These are phyloP conservation scores for Antheraea assamensis DNA, from an alignment of 2,888 invertebrate species.

Conservation along the genomic window DNA sequence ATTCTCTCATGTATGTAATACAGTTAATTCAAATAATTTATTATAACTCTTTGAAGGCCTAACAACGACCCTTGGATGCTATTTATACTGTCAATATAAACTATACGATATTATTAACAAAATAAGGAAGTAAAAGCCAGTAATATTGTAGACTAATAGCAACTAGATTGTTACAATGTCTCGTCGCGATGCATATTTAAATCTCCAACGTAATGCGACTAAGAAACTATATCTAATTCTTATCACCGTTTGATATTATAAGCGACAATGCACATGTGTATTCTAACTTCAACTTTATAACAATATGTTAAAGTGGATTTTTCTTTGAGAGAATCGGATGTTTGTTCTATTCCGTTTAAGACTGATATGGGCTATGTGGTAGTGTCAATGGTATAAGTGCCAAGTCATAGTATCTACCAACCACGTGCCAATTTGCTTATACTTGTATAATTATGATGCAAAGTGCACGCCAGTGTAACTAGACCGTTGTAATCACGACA, in stretches of 20 bases:
- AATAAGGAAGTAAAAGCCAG: constrained; percentile 58
- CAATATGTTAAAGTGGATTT: constrained; percentile 12
- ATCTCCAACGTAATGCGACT: constrained; percentile 50
- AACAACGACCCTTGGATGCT: constrained; percentile 17
- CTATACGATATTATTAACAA: constrained; percentile 49
- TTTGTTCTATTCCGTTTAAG: constrained; percentile 32
- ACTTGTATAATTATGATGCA: constrained; percentile 35
- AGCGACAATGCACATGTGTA: constrained; percentile 31
- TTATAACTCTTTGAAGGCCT: constrained; percentile 7
- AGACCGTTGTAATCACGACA: constrained; percentile 35
- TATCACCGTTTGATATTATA: constrained; percentile 2
- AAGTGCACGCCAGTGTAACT: constrained; percentile 41
- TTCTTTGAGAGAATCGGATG: constrained; percentile 27
- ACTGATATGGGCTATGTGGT: constrained; percentile 31
- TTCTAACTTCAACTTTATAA: background rate
- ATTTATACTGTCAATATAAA: constrained; percentile 33
- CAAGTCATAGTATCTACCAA: constrained; percentile 58
- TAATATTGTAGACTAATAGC: constrained; percentile 50
- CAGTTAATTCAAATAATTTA: background rate
- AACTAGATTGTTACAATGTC: constrained; percentile 62
- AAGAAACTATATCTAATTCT: constrained; percentile 60
- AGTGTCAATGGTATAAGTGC: constrained; percentile 56
- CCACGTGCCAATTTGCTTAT: constrained; percentile 60
- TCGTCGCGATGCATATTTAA: constrained; percentile 59
- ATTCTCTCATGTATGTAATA: background rate